phyloP scores from a whole-genome alignment of 2,888 invertebrate genomes.

The Acleris emargana region DNA sequence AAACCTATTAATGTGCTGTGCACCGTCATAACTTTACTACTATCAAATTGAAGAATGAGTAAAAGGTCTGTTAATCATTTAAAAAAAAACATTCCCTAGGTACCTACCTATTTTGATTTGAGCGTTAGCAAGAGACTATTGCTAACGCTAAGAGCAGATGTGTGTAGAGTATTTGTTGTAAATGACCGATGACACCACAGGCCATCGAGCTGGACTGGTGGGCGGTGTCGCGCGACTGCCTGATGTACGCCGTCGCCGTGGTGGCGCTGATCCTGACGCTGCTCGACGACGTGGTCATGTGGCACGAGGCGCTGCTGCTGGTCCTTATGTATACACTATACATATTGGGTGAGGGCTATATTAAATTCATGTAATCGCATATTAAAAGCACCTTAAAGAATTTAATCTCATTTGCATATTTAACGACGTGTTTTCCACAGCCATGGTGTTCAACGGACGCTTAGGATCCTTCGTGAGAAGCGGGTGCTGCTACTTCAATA shows the following conservation, averaged over 20 bases:
- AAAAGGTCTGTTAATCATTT: too few species aligned
- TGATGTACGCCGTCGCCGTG: slow-evolving; percentile 89
- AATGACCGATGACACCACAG: slow-evolving; percentile 58
- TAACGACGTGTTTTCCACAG: slow-evolving; percentile 57
- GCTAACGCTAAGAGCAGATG: too few species aligned
- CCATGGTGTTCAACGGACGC: slow-evolving; percentile 87
- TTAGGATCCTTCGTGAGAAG: slow-evolving; percentile 81
- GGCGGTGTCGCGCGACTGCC: slow-evolving; percentile 89
- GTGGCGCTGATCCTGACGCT: slow-evolving; percentile 87
- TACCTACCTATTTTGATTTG: too few species aligned
- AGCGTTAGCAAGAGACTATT: too few species aligned
- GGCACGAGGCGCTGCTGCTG: slow-evolving; percentile 89
- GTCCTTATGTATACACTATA: slow-evolving; percentile 88
- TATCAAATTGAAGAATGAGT: too few species aligned
- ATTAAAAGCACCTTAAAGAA: too few species aligned
- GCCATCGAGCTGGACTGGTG: slow-evolving; percentile 89
- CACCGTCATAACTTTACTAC: too few species aligned
- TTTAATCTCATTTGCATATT: too few species aligned
- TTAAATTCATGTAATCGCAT: too few species aligned
- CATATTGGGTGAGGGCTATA: slow-evolving; percentile 82
- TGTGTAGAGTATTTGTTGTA: too few species aligned
- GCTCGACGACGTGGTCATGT: slow-evolving; percentile 87
- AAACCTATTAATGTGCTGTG: too few species aligned
- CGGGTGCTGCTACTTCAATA: slow-evolving; percentile 72
- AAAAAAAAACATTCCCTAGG: too few species aligned